A percentile compares a stretch with the other conserved stretches of the same genome.
phyloP scores from a whole-genome alignment of 2,113 vertebrate genomes.

The Tachuris rubrigastra region DNA sequence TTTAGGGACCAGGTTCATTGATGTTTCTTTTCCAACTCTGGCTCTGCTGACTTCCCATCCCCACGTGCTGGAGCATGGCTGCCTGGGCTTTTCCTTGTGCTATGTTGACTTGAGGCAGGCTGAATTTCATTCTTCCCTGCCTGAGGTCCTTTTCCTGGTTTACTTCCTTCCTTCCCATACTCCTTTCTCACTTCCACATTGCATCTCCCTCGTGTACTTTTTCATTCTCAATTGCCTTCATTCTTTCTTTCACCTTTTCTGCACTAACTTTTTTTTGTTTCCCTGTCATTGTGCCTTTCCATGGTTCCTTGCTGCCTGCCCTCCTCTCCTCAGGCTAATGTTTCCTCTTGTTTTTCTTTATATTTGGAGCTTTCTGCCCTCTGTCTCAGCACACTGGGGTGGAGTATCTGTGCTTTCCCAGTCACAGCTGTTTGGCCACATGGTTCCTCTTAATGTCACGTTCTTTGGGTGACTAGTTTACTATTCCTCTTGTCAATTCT shows the following conservation, averaged over 20 bases:
- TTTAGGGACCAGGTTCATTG: not conserved
- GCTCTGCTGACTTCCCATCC: not conserved
- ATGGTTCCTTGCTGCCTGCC: not conserved
- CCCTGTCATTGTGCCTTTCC: not conserved
- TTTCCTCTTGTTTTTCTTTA: not conserved
- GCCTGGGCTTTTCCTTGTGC: not conserved
- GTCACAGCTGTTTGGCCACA: not conserved
- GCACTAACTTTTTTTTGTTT: not conserved
- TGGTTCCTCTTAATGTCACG: not conserved
- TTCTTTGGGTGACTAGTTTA: not conserved
- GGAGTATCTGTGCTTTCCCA: not conserved
- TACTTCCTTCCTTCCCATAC: not conserved
- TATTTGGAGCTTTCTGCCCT: not conserved
- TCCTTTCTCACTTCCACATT: not conserved
- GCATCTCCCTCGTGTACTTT: not conserved
- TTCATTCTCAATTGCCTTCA: not conserved
- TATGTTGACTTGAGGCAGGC: not conserved
- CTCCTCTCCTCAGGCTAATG: not conserved
- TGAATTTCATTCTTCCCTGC: not conserved
- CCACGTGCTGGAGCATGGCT: accelerated
- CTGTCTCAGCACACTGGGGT: not conserved
- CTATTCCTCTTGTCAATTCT: not conserved
- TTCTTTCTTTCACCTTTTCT: not conserved
- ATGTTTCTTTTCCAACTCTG: not conserved
- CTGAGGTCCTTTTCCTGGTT: not conserved